Percentiles rank a stretch among this genome's conserved stretches.
Conservation (phyloP, 2,113 vertebrate species). For the Calidris pygmaea region DNA sequence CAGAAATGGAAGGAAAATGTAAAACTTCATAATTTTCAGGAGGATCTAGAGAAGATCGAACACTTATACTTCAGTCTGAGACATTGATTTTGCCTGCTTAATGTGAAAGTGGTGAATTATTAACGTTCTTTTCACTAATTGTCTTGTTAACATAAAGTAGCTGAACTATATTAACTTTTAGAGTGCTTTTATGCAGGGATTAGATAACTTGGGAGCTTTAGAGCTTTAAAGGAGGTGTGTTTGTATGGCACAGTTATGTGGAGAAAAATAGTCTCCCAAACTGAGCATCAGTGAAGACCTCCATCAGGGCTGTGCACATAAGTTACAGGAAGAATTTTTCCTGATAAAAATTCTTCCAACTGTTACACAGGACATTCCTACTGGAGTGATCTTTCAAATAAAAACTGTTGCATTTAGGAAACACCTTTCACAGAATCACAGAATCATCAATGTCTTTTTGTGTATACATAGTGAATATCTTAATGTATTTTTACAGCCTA, state of each 20-base stretch:
- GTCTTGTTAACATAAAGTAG: background rate
- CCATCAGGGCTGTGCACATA: background rate
- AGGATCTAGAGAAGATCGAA: background rate
- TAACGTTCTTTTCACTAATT: background rate
- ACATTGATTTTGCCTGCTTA: background rate
- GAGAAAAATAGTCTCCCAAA: background rate
- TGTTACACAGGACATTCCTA: background rate
- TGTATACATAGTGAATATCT: background rate
- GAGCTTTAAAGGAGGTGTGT: background rate
- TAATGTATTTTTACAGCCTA: background rate
- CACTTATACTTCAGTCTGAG: background rate
- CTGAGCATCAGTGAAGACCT: background rate
- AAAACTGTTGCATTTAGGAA: background rate
- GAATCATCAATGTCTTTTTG: background rate
- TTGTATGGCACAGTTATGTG: background rate
- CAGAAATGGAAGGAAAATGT: background rate
- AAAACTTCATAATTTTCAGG: background rate
- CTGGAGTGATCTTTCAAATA: background rate
- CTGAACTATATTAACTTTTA: background rate
- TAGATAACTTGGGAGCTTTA: background rate
- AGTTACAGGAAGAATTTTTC: background rate
- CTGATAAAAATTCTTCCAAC: background rate
- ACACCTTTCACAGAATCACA: background rate
- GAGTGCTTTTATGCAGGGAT: background rate
- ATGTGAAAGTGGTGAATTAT: background rate